Base-by-base conservation (phyloP, 2,797 vertebrate genomes). In the Sandelia bainsii region DNA sequence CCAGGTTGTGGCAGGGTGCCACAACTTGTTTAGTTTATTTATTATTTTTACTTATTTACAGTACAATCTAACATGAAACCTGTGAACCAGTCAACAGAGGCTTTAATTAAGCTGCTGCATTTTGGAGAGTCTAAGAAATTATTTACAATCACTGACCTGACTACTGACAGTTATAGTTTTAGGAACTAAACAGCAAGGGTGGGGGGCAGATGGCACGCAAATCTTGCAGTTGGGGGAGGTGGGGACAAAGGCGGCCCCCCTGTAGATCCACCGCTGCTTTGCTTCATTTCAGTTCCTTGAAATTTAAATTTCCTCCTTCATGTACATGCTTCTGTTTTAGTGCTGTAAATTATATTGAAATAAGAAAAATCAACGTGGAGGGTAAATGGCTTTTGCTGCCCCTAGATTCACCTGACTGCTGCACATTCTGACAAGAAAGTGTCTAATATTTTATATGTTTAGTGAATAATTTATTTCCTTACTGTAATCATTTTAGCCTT, bases 391-490 rank as follows among this genome's bases (percentile, higher is more conserved):
- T 75, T 78, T 70, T 39, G 42, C 59, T 59, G 59, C 64, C 62
- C 61, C 45, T 59, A 34, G 63, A 52, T 72, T 83, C 56, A 71
- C 76, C 60, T 80, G 57, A 45, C 8, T 29, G 32, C 11, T 54
- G 72, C 57, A 74, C 63, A 76, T 69, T 19, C 37, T 65, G 46
- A 63, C 76, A 68, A 54, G 17, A 10, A 59, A 50, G 54, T 22
- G 8, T 39, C 54, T 79, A 12, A 65, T 77, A 82, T 66, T 72
- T 51, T 63, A n/a, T 53, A 65, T 44, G 42, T 56, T 62, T 44
- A 49, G 22, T 72, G 65, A 83, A 79, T 84, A 68, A 84, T 77
- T 77, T 52, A 79, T 61, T 82, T 81, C 60, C 72, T 22, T 74
- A n/a, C 34, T 62, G 19, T 42, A 66, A 79, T 74, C 58, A 48